Percentiles rank a stretch among this genome's conserved stretches.
Evolutionary conservation across 2,797 vertebrate genomes (phyloP).

Genomic region (Lycodopsis pacificus): DNA sequence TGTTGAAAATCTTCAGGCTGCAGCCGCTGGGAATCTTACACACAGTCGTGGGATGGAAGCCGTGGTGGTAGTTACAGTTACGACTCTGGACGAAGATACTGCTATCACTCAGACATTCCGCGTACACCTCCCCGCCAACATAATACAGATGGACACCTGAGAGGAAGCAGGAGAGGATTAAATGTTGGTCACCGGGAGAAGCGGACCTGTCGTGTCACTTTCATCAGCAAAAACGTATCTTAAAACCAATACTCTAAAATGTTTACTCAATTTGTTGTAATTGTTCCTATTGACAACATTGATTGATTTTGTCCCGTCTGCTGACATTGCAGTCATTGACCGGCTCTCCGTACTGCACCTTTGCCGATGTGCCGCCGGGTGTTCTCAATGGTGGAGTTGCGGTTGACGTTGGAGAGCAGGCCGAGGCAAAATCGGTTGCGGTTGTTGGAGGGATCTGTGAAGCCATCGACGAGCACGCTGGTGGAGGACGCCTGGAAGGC

Average conservation of each 20-base stretch:
- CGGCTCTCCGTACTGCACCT: slow-evolving; percentile 80
- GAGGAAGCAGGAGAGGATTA: slow-evolving; percentile 2
- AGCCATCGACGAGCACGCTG: slow-evolving; percentile 96
- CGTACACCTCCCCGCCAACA: slow-evolving; percentile 95
- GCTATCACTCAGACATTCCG: slow-evolving; percentile 96
- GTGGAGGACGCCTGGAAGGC: slow-evolving; percentile 98
- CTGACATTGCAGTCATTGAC: slow-evolving; percentile 12
- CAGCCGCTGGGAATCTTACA: slow-evolving; percentile 98
- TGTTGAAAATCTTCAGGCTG: slow-evolving; percentile 98
- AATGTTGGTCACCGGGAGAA: slow-evolving; percentile 3
- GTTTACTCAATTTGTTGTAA: slow-evolving; percentile 48
- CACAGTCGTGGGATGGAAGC: slow-evolving; percentile 96
- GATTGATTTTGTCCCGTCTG: slow-evolving; percentile 55
- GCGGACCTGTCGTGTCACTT: neutral
- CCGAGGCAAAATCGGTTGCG: slow-evolving; percentile 99
- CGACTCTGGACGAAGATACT: slow-evolving; percentile 98
- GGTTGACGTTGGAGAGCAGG: slow-evolving; percentile 98
- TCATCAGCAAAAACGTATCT: slow-evolving; percentile 6
- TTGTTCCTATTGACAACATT: slow-evolving; percentile 32
- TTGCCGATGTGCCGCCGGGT: slow-evolving; percentile 97
- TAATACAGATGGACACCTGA: slow-evolving; percentile 96
- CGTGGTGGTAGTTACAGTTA: slow-evolving; percentile 98
- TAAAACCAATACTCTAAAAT: slow-evolving; percentile 43
- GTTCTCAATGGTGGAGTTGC: slow-evolving; percentile 99
- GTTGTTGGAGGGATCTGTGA: slow-evolving; percentile 99